Base-by-base conservation (phyloP, 2,888 invertebrate species). In the Caenorhabditis plicata region DNA sequence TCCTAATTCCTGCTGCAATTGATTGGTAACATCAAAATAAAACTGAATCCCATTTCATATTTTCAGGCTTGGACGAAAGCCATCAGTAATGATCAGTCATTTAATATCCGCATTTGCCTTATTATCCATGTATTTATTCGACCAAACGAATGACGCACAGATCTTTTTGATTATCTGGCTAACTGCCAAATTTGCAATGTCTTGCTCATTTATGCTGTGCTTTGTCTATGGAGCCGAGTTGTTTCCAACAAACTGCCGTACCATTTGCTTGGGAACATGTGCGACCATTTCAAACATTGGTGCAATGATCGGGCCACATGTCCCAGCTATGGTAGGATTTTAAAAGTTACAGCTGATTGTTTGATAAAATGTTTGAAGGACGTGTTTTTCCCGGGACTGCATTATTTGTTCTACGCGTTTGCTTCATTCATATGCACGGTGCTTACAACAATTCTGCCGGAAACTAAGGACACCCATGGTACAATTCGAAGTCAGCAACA, bases 141-240 rank as follows among this genome's bases (percentile, higher is more conserved):
- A 58, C 35, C 41, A 48, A 32, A 29, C 48, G 17, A 45, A 39
- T 19, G 56, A 56, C 45, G 45, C 45, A 15, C 41, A 57, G 29
- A 53, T 57, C n/a, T 63, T 57, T 27, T 46, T 74, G n/a, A 51
- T 63, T 15, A 50, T 73, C 26, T 76, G 76, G 76, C 64, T 76
- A 19, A 52, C 68, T 33, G 76, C 61, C 44, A 76, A 76, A 49
- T 76, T 76, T 45, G 67, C 69, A 4, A 67, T 69, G 13, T 57
- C 74, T 8, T 67, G 57, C 35, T 67, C 69, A 5, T 76, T 76
- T 53, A 73, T 73, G 57, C 47, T 69, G 23, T 73, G 74, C 35
- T 77, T 76, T 27, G 74, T 75, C 23, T 76, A 71, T 39, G 74
- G 73, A 8, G 64, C 65, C 4, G 75, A 76, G 40, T 26, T 73